Base-by-base conservation (phyloP, 2,888 invertebrate genomes). In the Dinocampus coccinellae region DNA sequence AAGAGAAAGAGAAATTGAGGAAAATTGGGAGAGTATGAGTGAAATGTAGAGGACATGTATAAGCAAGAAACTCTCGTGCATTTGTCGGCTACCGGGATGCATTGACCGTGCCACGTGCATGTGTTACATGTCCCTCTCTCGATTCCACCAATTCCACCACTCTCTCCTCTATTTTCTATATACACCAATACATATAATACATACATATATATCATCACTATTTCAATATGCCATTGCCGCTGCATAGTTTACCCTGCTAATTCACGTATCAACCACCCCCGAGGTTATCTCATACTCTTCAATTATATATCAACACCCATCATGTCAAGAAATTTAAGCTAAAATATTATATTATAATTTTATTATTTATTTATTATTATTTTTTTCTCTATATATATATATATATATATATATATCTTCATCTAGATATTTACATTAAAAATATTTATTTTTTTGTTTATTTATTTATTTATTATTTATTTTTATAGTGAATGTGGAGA, bases 51-150 rank as follows among this genome's bases (percentile, higher is more conserved):
- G 65, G 60, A 62, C 52, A 60, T 68, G 33, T 63, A 63, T 72
- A 58, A 60, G 16, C 57, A 58, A 16, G 72, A 75, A 76, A 76
- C 77, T 80, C 81, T 83, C 83, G 75, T 84, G 82, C 81, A 83
- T 85, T 84, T 84, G 84, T 84, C 84, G 83, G 78, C 67, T 78
- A 82, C 81, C 80, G 79, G 79, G 68, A 84, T 83, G 83, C 83
- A 83, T 80, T 78, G 83, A 81, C 82, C 84, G 82, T 85, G 86
- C 84, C 87, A 84, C 80, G 83, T 84, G 86, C 87, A 86, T 84
- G 84, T 87, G 86, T 87, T 85, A 85, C 84, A 75, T 67, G 83
- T 80, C 80, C 78, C 79, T 76, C 74, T 64, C 74, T 52, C 76
- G 65, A 75, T 74, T 65, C 73, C 64, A 75, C 72, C 73, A 72